Conservation (phyloP, 2,888 invertebrate genomes). For the Nasonovia ribisnigri region DNA sequence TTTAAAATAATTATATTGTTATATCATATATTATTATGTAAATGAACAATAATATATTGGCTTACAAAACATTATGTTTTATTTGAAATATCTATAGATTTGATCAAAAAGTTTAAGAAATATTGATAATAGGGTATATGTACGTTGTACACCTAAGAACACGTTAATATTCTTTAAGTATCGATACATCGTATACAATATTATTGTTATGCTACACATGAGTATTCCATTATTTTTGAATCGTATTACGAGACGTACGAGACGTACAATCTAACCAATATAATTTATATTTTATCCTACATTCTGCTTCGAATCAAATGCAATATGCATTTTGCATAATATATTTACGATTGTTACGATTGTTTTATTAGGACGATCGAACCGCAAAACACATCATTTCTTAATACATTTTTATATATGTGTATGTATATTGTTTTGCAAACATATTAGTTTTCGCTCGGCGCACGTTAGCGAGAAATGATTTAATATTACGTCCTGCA, state of each 20-base stretch:
- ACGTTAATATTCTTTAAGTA: background rate
- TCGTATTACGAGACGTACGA: background rate
- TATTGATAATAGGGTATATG: background rate
- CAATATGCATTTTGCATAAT: background rate
- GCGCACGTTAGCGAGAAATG: background rate
- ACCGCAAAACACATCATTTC: conserved; percentile 31
- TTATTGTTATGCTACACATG: background rate
- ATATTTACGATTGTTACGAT: background rate
- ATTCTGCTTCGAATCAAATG: background rate
- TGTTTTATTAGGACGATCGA: conserved; percentile 23
- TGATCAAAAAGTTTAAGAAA: background rate
- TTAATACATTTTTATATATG: background rate
- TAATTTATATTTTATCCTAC: background rate
- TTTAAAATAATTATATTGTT: background rate
- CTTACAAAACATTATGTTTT: background rate
- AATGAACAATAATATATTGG: too few species aligned
- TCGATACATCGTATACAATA: background rate
- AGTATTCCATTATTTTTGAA: background rate
- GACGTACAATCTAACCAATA: background rate
- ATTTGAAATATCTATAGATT: background rate
- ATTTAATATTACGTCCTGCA: background rate
- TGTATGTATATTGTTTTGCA: background rate
- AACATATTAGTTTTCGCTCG: conserved; percentile 38
- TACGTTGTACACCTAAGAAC: background rate
- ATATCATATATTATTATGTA: too few species aligned